A percentile compares a stretch with the other conserved stretches of the same genome.
Evolutionary conservation across 2,113 vertebrate genomes (phyloP).

Genomic region (Pseudolaguvia tuberculata): DNA sequence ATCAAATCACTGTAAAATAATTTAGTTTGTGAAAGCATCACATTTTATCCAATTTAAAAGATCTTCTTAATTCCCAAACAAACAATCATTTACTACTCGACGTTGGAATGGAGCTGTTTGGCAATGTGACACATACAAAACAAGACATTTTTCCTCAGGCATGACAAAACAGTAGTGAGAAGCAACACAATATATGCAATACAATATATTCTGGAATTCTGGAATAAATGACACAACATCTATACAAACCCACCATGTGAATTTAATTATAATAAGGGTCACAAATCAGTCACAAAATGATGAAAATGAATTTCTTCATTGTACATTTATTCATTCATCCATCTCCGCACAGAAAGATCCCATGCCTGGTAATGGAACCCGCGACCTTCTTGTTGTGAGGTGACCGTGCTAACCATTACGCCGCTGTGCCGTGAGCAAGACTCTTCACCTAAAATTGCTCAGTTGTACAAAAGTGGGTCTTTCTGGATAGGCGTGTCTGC

Average conservation of each 20-base stretch:
- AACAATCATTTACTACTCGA: constrained; percentile 43
- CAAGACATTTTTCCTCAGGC: constrained; percentile 26
- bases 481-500: no score
- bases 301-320: no score
- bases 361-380: no score
- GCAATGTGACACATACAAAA: constrained; percentile 19
- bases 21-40: constrained; percentile 24
- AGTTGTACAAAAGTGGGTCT: no score
- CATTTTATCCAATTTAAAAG: constrained; percentile 30
- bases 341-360: no score
- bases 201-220: constrained; percentile 4
- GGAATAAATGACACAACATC: constrained; percentile 19
- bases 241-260: not conserved
- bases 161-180: constrained; percentile 14
- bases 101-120: constrained; percentile 36
- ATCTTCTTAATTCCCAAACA: constrained; percentile 36
- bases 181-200: constrained; percentile 21
- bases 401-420: no score
- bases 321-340: no score
- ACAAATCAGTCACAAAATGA: constrained; percentile 3
- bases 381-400: no score
- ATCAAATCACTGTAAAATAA: constrained; percentile 34
- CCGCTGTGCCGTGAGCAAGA: no score
- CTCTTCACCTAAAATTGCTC: no score
- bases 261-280: not conserved